These are phyloP conservation scores for Pontoporia blainvillei DNA, from an alignment of 2,113 vertebrate species.

Conservation along the genomic window DNA sequence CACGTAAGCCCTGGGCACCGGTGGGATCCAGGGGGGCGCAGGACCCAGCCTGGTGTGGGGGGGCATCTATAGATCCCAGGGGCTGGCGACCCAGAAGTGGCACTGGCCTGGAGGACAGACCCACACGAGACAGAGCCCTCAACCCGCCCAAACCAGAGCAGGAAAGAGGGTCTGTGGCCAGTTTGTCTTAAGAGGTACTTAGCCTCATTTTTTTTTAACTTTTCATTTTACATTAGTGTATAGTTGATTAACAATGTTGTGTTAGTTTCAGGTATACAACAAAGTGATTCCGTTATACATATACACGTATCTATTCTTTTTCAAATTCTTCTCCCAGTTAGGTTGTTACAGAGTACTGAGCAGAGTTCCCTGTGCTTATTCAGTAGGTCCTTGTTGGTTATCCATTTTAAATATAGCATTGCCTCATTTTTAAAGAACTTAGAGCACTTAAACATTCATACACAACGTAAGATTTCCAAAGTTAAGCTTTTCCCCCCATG, in stretches of 20 bases:
- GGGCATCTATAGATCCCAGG: neutral
- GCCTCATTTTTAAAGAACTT: slow-evolving; percentile 52
- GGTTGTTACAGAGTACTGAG: too few relatives aligned
- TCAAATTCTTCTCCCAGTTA: too few relatives aligned
- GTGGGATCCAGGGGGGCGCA: neutral
- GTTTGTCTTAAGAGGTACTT: slow-evolving; percentile 56
- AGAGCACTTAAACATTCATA: slow-evolving; percentile 4
- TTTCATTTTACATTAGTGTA: too few relatives aligned
- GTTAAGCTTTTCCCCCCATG: slow-evolving; percentile 39
- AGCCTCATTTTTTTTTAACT: neutral
- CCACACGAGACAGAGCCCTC: slow-evolving; percentile 68
- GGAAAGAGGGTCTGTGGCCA: slow-evolving; percentile 71
- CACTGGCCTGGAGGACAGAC: slow-evolving; percentile 77
- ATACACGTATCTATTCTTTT: too few relatives aligned
- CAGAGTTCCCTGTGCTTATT: too few relatives aligned
- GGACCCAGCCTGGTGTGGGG: rapidly evolving
- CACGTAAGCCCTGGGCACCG: slow-evolving; percentile 53
- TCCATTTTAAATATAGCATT: too few relatives aligned
- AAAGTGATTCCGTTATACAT: too few relatives aligned
- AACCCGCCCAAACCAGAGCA: slow-evolving; percentile 71
- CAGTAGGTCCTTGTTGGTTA: too few relatives aligned
- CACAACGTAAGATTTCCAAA: neutral
- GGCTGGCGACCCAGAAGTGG: slow-evolving; percentile 68
- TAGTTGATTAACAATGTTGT: too few relatives aligned
- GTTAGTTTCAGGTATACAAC: too few relatives aligned